Base-by-base conservation (phyloP, 2,888 invertebrate species). In the Tinea semifulvella region DNA sequence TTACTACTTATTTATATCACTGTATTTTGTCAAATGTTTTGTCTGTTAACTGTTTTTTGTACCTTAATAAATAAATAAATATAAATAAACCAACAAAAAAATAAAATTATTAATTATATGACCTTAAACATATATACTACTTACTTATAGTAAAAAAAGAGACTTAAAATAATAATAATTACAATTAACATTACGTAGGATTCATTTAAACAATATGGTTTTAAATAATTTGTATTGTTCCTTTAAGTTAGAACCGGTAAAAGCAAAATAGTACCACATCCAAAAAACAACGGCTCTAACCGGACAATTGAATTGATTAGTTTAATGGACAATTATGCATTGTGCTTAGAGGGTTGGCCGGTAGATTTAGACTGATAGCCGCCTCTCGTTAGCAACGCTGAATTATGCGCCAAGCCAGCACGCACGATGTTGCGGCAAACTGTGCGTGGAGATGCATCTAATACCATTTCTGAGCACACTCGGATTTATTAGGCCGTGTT, bases 251-350 rank as follows among this genome's bases (percentile, higher is more conserved):
- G n/a, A n/a, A n/a, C n/a, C n/a, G n/a, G n/a, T n/a, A n/a, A n/a
- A 22, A 22, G 6, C 25, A 8, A 8, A 22, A 16, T 25, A 36
- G 2, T 46, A 28, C 46, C 46, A 14, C 31, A 43, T 46, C 46
- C 46, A 43, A 1, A 11, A 7, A 18, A 10, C 8, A 8, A 25
- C 40, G 36, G 7, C 19, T 11, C 43, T 5, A 5, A 5, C 10
- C 22, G n/a, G 3, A 42, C 42, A 31, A 45, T 50, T 1, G 26
- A 50, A 10, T 43, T 40, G 42, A 46, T 47, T 40, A 56, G 44
- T 53, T 60, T 67, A 64, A 66, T 65, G 64, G 58, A 65, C 63
- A 65, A 67, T 68, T 66, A 68, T 59, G 64, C 65, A 69, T 68
- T 68, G 65, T 59, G 57, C 63, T 62, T 58, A 63, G 58, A 53